Evolutionary conservation across 1,140 invertebrate species (phyloP).

Genomic region (Battus philenor): DNA sequence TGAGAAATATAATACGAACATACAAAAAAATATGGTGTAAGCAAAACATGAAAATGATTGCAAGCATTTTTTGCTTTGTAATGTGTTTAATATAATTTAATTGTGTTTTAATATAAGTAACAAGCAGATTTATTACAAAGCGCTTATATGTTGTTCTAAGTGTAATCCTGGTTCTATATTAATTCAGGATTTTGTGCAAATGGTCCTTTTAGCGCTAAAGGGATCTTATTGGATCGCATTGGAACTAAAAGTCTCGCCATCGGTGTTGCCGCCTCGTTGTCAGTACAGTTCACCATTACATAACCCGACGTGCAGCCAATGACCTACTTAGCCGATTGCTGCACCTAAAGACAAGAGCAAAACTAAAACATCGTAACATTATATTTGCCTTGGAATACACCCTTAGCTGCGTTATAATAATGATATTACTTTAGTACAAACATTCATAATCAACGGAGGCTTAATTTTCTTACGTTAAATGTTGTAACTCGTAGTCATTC

Average conservation of each 20-base stretch:
- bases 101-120: too few species aligned
- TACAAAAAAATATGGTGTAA: too few species aligned
- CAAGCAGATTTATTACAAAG: too few species aligned
- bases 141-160: slow-evolving; percentile 7
- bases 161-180: slow-evolving; percentile 37
- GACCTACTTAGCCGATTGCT: slow-evolving; percentile 58
- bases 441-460: slow-evolving; percentile 9
- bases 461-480: slow-evolving; percentile 17
- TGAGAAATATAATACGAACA: too few species aligned
- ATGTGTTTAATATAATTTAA: too few species aligned
- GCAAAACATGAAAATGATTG: too few species aligned
- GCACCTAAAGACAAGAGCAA: slow-evolving; percentile 52
- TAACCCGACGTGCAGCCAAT: slow-evolving; percentile 70
- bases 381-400: background rate
- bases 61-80: too few species aligned
- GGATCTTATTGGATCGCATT: slow-evolving; percentile 25
- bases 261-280: slow-evolving; percentile 13
- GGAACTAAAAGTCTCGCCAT: slow-evolving; percentile 5
- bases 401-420: slow-evolving; percentile 7
- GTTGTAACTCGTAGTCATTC: slow-evolving; percentile 26
- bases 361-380: slow-evolving; percentile 22
- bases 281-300: slow-evolving; percentile 45
- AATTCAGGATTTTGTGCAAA: slow-evolving; percentile 26
- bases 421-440: slow-evolving; percentile 2
- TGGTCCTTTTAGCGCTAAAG: slow-evolving; percentile 26